phyloP scores from a whole-genome alignment of 2,797 vertebrate genomes.

The Sebastes kiyomatsui region DNA sequence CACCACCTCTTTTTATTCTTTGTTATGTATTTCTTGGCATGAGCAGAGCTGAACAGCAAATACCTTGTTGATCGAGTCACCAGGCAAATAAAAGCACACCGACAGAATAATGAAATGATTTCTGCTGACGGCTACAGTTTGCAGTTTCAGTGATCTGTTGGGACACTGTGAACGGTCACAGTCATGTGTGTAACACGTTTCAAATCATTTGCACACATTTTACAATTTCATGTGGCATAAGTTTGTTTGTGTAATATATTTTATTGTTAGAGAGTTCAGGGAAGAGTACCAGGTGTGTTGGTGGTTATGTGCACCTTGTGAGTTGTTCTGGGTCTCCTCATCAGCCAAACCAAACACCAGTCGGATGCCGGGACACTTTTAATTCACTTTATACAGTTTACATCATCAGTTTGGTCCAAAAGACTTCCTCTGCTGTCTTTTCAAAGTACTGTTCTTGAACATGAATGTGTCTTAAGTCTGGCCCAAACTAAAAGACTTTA shows the following conservation, averaged over 20 bases:
- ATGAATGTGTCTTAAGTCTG: too few relatives aligned
- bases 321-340: too few relatives aligned
- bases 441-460: too few relatives aligned
- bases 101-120: constrained; percentile 69
- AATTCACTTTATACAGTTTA: background rate
- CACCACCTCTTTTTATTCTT: constrained; percentile 34
- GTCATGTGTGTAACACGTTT: background rate
- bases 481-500: too few relatives aligned
- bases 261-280: background rate
- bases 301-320: too few relatives aligned
- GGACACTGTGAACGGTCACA: constrained; percentile 14
- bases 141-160: constrained; percentile 41
- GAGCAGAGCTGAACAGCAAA: constrained; percentile 63
- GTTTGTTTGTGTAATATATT: background rate
- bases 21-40: constrained; percentile 78
- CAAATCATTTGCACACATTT: constrained; percentile 8
- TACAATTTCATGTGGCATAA: background rate
- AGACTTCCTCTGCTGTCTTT: background rate
- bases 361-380: background rate
- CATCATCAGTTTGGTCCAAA: background rate
- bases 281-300: background rate
- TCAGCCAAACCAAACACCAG: too few relatives aligned
- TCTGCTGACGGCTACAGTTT: constrained; percentile 60
- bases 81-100: constrained; percentile 70
- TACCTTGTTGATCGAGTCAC: constrained; percentile 71